Conservation (phyloP, 2,797 vertebrate species). For the Psittacula derbiana region DNA sequence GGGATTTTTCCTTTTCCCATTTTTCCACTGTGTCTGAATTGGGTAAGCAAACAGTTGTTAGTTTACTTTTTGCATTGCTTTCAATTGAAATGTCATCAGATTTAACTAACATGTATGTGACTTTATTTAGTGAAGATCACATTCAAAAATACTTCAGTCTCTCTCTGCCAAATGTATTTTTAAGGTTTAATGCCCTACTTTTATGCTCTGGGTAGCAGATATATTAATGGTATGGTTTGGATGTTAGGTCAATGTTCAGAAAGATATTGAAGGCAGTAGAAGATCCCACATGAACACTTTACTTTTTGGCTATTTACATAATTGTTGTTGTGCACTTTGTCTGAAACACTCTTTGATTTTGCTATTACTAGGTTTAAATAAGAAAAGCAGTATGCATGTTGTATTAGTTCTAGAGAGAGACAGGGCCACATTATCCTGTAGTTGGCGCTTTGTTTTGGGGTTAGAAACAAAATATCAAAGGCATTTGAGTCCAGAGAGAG, state of each 20-base stretch:
- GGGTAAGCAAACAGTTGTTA: not conserved
- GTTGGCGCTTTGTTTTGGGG: not conserved
- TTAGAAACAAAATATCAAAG: not conserved
- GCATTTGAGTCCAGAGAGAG: not conserved
- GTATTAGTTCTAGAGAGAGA: not conserved
- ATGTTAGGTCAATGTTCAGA: not conserved
- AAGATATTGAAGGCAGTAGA: not conserved
- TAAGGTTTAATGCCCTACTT: not conserved
- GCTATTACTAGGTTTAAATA: not conserved
- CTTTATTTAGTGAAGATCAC: not conserved
- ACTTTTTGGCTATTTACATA: not conserved
- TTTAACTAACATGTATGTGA: not conserved
- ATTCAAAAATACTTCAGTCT: not conserved
- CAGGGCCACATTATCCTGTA: fast-evolving
- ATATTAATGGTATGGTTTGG: not conserved
- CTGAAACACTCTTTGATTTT: not conserved
- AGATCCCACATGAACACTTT: not conserved
- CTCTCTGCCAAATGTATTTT: not conserved
- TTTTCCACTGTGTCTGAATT: not conserved
- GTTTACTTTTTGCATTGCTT: not conserved
- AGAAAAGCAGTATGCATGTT: not conserved
- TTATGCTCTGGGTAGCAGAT: not conserved
- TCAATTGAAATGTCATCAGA: not conserved
- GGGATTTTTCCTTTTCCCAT: not conserved
- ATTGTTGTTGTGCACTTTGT: not conserved